phyloP scores from a whole-genome alignment of 2,113 vertebrate genomes.

The Apistogramma diplotaenia region DNA sequence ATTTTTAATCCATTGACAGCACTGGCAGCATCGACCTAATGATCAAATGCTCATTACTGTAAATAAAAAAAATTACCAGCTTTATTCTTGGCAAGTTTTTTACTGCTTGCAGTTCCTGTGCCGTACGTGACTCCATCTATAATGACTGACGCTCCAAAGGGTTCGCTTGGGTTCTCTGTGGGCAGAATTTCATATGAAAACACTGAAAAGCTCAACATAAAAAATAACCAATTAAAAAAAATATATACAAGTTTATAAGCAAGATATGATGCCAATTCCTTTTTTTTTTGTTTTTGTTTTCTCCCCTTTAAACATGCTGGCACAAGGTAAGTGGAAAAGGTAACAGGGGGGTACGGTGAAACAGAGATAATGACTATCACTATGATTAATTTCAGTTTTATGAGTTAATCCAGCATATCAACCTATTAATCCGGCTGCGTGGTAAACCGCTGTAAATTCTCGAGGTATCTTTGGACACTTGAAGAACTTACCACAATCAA shows the following conservation, averaged over 20 bases:
- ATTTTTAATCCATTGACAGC: neutral
- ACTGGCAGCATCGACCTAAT: neutral
- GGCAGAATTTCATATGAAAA: neutral
- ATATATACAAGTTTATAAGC: neutral
- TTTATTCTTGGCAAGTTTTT: conserved; percentile 99
- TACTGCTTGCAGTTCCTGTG: conserved; percentile 99
- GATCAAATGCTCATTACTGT: neutral
- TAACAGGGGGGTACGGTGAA: neutral
- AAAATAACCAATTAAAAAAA: neutral
- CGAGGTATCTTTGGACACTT: neutral
- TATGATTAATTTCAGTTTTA: neutral
- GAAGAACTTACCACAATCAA: conserved; percentile 97
- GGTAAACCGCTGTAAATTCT: neutral
- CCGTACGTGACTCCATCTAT: conserved; percentile 99
- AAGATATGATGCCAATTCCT: too few species aligned
- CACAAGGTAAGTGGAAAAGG: neutral
- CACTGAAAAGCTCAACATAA: neutral
- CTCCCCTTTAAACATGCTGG: too few species aligned
- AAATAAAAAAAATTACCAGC: conserved; percentile 83
- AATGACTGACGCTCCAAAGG: conserved; percentile 98
- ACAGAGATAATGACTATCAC: neutral
- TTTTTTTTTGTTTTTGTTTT: too few species aligned
- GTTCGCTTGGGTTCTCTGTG: conserved; percentile 99
- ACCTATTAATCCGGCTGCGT: neutral
- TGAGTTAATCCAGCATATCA: neutral